These are phyloP conservation scores for Phenganax marumi DNA, from an alignment of 92 coral and sea anemone species.

Conservation along the genomic window DNA sequence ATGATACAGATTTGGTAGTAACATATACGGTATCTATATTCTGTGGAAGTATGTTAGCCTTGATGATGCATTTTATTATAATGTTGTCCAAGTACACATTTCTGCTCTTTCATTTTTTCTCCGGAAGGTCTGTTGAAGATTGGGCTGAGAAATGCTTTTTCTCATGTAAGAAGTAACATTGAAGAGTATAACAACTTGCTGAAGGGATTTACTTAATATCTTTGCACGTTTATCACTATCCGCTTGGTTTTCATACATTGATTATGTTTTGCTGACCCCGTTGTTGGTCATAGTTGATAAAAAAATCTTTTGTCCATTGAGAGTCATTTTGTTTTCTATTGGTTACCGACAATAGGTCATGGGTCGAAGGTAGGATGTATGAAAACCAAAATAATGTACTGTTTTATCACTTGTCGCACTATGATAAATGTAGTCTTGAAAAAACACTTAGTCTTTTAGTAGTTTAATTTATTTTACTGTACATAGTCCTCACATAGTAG, in stretches of 20 bases:
- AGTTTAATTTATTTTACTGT: too few species aligned
- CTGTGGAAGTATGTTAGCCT: neutral
- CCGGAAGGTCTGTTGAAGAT: conserved; percentile 79
- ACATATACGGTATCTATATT: neutral
- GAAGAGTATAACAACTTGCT: conserved; percentile 70
- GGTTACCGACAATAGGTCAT: too few species aligned
- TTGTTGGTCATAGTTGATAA: too few species aligned
- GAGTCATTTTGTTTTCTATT: too few species aligned
- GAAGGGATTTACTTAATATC: conserved; percentile 14
- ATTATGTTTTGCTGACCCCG: neutral
- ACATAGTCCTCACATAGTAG: too few species aligned
- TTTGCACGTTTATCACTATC: neutral
- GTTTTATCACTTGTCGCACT: too few species aligned
- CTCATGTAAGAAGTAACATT: conserved; percentile 75
- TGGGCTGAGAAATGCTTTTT: conserved; percentile 87
- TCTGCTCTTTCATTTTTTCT: conserved; percentile 3
- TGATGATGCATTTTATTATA: neutral
- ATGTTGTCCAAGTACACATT: too few species aligned
- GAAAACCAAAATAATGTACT: too few species aligned
- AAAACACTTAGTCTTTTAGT: too few species aligned
- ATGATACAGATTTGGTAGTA: neutral
- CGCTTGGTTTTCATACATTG: neutral
- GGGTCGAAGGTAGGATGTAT: too few species aligned
- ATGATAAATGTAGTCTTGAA: too few species aligned
- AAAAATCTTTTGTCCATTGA: too few species aligned